Evolutionary conservation across 2,113 vertebrate genomes (phyloP).

Genomic region (Coregonus clupeaformis): DNA sequence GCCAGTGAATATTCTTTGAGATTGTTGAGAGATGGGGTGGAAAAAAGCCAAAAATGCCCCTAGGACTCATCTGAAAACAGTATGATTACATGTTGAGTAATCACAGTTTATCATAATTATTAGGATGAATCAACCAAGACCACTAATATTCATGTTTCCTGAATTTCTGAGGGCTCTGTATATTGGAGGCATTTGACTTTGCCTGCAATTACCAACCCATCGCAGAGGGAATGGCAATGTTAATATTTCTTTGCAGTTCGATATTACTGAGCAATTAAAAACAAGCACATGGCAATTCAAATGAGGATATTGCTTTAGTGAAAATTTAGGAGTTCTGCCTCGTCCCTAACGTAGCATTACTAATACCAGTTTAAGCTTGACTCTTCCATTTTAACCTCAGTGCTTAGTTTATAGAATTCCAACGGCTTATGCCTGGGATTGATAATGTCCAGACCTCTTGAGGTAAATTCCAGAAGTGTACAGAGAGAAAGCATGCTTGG

Average conservation of each 20-base stretch:
- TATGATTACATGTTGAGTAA: slow-evolving; percentile 11
- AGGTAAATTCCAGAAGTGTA: slow-evolving; percentile 27
- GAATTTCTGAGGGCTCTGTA: neutral
- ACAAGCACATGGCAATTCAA: neutral
- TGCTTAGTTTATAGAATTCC: slow-evolving; percentile 1
- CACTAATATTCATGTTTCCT: neutral
- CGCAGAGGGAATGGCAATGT: slow-evolving; percentile 4
- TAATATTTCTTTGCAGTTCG: neutral
- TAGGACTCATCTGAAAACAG: slow-evolving; percentile 19
- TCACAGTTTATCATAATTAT: slow-evolving; percentile 22
- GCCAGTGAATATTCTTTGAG: neutral
- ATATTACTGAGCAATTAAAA: neutral
- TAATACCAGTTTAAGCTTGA: neutral
- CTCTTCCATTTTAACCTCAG: neutral
- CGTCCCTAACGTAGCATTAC: neutral
- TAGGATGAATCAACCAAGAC: slow-evolving; percentile 13
- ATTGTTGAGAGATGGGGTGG: neutral
- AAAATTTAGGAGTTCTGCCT: neutral
- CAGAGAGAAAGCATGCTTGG: neutral
- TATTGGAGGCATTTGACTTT: neutral
- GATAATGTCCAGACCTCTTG: slow-evolving; percentile 6
- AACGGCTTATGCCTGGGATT: slow-evolving; percentile 2
- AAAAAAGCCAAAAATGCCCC: neutral
- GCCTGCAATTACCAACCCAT: neutral
- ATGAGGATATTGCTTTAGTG: neutral